phyloP scores from a whole-genome alignment of 2,113 vertebrate species.

The Peromyscus maniculatus region DNA sequence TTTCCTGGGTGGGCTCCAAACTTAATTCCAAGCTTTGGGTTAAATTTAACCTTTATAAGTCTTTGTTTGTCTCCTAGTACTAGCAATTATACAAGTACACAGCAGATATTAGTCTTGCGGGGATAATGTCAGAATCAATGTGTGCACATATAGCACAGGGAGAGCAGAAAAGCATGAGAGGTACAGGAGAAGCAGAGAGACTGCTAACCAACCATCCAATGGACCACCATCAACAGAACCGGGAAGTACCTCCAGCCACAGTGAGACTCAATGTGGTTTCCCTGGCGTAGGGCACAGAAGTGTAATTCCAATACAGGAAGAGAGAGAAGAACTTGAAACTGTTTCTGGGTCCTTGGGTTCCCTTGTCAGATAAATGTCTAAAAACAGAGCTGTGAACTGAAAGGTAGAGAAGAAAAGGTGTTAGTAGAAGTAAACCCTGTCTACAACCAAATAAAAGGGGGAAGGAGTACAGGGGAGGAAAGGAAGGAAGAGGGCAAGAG shows the following conservation, averaged over 20 bases:
- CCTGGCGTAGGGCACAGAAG: neutral
- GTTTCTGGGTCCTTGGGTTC: neutral
- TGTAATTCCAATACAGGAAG: neutral
- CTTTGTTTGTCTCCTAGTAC: neutral
- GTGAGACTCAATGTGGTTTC: neutral
- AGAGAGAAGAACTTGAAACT: neutral
- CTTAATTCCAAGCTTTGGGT: neutral
- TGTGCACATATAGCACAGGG: too few species aligned
- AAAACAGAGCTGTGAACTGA: slow-evolving; percentile 10
- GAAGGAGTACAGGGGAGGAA: neutral
- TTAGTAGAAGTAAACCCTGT: neutral
- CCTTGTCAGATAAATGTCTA: neutral
- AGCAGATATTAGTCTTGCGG: neutral
- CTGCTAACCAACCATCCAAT: neutral
- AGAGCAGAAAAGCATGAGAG: neutral
- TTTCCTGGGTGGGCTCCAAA: neutral
- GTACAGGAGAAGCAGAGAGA: neutral
- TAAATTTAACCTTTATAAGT: slow-evolving; percentile 18
- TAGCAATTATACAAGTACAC: neutral
- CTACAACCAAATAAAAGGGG: neutral
- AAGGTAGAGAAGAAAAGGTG: neutral
- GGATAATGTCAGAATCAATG: neutral
- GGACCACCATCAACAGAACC: neutral
- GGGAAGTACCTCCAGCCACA: neutral
- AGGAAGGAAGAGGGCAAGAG: neutral